Evolutionary conservation across 2,888 invertebrate genomes (phyloP), one percentile per base, ranked within the genome.

Genomic region (Phyllotreta cruciferae): DNA sequence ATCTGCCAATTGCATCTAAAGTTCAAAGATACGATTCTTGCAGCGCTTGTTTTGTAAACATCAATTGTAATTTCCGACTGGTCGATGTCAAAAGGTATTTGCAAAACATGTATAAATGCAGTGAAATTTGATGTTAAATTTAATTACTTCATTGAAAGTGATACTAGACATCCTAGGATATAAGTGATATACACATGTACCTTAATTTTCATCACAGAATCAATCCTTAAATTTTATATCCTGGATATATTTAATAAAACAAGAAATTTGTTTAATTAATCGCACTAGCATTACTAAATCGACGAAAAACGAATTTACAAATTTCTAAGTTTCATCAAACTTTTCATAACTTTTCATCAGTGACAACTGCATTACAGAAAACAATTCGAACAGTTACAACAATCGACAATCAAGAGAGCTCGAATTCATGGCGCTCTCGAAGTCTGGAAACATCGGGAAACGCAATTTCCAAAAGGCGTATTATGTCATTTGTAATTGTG

Each of bases 391-490:
- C 6, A 10, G 36, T 24, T 24, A 24, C 50, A 50, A 50, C 50
- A 50, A 50, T 50, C 50, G 36, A 50, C 35, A 50, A 50, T 50
- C 36, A 50, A 36, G 11, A 24, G 24, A 50, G 36, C 36, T 9
- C 34, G 7, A 50, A 35, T 50, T 34, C 37, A 50, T 50, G 5
- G 34, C 50, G 36, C 41, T 44, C 45, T 56, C 56, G 44, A 56
- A 54, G 54, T 54, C 14, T 45, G 24, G 54, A 24, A 55, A 52
- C 24, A 24, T 24, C 38, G 37, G 44, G 50, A 69, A 69, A 60
- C 65, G 68, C 66, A 66, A 70, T 71, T 67, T 67, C 66, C 62
- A 69, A 62, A 65, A 69, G 68, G 64, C 67, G 64, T 66, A 69
- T 69, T 66, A 66, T 68, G 66, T 64, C 55, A 62, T 66, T 66